phyloP scores from a whole-genome alignment of 1,140 invertebrate species.

The Platorchestia sp. region DNA sequence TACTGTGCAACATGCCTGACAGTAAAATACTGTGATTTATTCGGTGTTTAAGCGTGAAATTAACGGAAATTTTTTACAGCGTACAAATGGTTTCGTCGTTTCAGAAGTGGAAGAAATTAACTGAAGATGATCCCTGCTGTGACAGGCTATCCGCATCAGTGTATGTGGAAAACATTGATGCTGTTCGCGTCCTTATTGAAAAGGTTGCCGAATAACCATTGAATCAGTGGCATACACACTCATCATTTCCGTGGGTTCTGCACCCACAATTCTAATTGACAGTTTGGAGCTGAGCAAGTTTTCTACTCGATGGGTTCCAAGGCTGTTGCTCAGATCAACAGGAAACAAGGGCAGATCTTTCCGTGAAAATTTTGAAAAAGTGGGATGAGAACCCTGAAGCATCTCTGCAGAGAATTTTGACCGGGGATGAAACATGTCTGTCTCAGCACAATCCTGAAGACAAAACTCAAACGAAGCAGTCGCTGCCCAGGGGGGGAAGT shows the following conservation, averaged over 20 bases:
- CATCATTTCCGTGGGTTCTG: conserved; percentile 42
- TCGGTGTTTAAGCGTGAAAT: too few species aligned
- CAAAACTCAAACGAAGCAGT: conserved; percentile 30
- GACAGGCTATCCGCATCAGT: neutral
- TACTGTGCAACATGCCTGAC: too few species aligned
- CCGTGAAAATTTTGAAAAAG: too few species aligned
- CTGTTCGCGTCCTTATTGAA: too few species aligned
- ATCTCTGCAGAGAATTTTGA: too few species aligned
- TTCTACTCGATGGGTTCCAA: conserved; percentile 33
- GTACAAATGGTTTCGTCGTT: too few species aligned
- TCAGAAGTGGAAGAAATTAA: neutral
- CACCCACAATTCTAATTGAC: neutral
- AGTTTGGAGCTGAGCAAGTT: conserved; percentile 51
- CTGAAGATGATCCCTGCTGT: neutral
- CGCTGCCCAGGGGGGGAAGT: conserved; percentile 9
- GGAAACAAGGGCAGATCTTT: too few species aligned
- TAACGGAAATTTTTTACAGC: too few species aligned
- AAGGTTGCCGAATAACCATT: conserved; percentile 24
- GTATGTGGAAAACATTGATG: neutral
- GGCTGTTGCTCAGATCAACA: conserved; percentile 13
- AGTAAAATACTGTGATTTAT: too few species aligned
- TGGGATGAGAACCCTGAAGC: conserved; percentile 30
- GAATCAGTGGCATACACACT: conserved; percentile 32
- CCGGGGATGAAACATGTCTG: conserved; percentile 49
- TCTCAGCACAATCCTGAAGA: conserved; percentile 40